Evolutionary conservation across 1,140 invertebrate species (phyloP).

Genomic region (Chrysoperla carnea): DNA sequence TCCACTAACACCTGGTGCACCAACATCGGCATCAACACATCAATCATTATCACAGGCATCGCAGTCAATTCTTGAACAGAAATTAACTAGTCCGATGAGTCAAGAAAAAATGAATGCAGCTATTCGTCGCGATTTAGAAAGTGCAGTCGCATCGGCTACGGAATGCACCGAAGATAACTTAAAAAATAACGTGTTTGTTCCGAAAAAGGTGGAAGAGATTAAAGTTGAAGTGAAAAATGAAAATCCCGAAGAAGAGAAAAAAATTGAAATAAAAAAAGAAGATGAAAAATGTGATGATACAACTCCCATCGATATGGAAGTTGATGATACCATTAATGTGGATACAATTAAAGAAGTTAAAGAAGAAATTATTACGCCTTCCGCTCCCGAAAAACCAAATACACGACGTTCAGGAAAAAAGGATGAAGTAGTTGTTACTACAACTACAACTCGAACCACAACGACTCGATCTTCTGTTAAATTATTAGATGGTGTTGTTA

Average conservation of each 20-base stretch:
- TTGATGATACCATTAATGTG: background rate
- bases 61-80: constrained; percentile 28
- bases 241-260: constrained; percentile 25
- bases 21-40: too few species aligned
- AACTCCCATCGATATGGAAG: constrained; percentile 21
- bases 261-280: constrained; percentile 26
- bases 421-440: constrained; percentile 9
- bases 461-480: constrained; percentile 21
- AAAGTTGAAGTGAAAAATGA: constrained; percentile 19
- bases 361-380: constrained; percentile 3
- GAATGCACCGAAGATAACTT: constrained; percentile 28
- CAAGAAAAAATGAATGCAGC: constrained; percentile 26
- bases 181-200: constrained; percentile 22
- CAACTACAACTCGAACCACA: constrained; percentile 23
- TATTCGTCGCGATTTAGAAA: constrained; percentile 38
- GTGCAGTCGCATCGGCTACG: constrained; percentile 32
- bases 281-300: constrained; percentile 25
- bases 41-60: too few species aligned
- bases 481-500: constrained; percentile 21
- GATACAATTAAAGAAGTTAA: constrained; percentile 3
- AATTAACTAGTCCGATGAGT: constrained; percentile 21
- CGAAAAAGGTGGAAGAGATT: constrained; percentile 11
- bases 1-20: too few species aligned
- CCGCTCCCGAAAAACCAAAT: constrained; percentile 3
- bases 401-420: constrained; percentile 5